Evolutionary conservation across 92 coral and sea anemone species (phyloP), one percentile per base, ranked within the genome.

Genomic region (Heteractis magnifica): DNA sequence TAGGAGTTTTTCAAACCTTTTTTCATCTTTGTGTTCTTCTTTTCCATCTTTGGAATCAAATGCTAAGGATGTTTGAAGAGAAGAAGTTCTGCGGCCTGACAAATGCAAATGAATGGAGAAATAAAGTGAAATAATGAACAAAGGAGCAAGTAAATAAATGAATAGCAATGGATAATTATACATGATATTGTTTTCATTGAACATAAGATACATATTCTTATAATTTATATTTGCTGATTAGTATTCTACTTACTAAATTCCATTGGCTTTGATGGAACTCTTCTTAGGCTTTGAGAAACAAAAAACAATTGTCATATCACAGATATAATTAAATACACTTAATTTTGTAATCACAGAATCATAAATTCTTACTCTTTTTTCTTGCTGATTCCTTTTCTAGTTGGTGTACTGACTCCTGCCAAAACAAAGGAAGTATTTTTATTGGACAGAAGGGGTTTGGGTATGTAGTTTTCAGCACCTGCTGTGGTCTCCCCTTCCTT

Each of bases 191-290:
- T 34, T 34, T 34, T 34, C 44, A 34, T 34, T 34, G 44, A 2
- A 34, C 44, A 34, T 34, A 34, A 34, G 44, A 34, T 34, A 34
- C 3, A 34, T 34, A 34, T 34, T 34, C 44, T 34, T 34, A 34
- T 34, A 34, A 34, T 26, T 26, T 26, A 26, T 26, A 26, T 8
- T 56, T 56, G 12, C 15, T 12, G 71, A 64, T 64, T n/a, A 18
- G 8, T 5, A 1, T 19, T 64, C 8, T n/a, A 60, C 87, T 90
- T 86, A 93, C 97, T 88, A 53, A 87, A 91, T 65, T 93, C 95
- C 49, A 82, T 87, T 76, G 93, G 91, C 82, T 96, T 96, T 71
- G 99, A 96, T 0, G 99, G 99, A 16, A 96, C 97, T 75, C 99
- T 91, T 21, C 99, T 90, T 50, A 96, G 48, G 70, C 81, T 88